Conservation (phyloP, 2,888 invertebrate species). For the Ophion costatus region DNA sequence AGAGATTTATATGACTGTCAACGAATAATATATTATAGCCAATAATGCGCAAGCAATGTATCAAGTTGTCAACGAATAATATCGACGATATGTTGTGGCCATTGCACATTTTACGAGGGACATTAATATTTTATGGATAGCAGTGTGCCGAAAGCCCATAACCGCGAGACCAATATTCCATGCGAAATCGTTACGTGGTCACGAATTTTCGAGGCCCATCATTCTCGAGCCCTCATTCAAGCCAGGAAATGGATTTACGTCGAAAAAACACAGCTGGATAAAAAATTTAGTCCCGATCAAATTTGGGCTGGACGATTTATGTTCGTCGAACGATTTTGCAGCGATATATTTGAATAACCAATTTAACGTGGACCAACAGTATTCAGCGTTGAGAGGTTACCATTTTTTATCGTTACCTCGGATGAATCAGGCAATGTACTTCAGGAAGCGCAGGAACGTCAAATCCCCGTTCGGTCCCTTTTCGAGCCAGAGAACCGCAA, state of each 20-base stretch:
- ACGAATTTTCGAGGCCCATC: neutral
- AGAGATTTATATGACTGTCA: neutral
- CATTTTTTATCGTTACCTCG: too few species aligned
- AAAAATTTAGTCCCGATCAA: too few species aligned
- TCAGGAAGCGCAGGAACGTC: too few species aligned
- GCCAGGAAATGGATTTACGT: too few species aligned
- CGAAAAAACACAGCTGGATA: too few species aligned
- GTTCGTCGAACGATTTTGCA: too few species aligned
- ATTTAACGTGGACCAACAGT: too few species aligned
- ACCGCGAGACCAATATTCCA: slow-evolving; percentile 16
- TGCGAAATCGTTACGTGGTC: neutral
- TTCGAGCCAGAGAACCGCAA: neutral
- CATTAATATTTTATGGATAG: slow-evolving; percentile 74
- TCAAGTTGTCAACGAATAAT: slow-evolving; percentile 71
- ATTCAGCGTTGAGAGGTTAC: too few species aligned
- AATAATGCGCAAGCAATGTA: slow-evolving; percentile 73
- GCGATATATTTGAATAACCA: too few species aligned
- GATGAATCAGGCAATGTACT: too few species aligned
- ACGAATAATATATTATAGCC: slow-evolving; percentile 71
- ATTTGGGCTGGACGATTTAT: too few species aligned
- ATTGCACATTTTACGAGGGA: slow-evolving; percentile 71
- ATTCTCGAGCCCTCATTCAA: too few species aligned
- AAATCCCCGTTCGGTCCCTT: neutral
- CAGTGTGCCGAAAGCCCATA: slow-evolving; percentile 54
- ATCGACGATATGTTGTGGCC: slow-evolving; percentile 74